Evolutionary conservation across 1,140 invertebrate genomes (phyloP), one percentile per base, ranked within the genome.

Genomic region (Drosophila bocki): DNA sequence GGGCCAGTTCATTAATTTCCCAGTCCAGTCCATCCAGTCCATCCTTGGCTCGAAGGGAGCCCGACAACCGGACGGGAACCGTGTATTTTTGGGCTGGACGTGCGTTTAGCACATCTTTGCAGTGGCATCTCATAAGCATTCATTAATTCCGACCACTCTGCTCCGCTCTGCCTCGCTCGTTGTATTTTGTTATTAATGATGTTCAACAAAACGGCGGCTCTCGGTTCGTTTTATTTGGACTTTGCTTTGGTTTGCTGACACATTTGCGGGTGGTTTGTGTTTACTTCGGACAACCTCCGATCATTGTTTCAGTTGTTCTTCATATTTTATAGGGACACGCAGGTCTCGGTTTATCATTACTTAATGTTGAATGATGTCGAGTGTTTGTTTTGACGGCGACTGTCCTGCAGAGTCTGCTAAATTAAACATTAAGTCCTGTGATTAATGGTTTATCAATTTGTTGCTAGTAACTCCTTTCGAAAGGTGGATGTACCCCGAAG

Each of bases 131-230:
- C 57, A 60, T 61, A 78, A 77, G 81, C 74, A 82, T 91, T 92
- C 91, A 92, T 92, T 92, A 92, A 88, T 88, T 70, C 84, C 68
- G 62, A 63, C 61, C 62, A 42, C 68, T 78, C 61, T 62, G 56
- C 86, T 91, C 71, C 71, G 56, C 86, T 91, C 71, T 65, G 56
- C 78, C 91, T 67, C 69, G 53, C 87, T 92, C 71, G 83, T 91
- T 79, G 79, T 78, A 69, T 81, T 91, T 75, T 92, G 91, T 92
- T 90, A 92, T 92, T 92, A 92, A 92, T 92, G 91, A 92, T 92
- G 91, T 92, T 86, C 75, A 81, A 92, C 91, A 92, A 92, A 92
- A 91, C 85, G 86, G 75, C 85, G 86, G 75, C 71, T 70, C 75
- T 84, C 51, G 51, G 67, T 6, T 59, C 61, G n/a, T 35, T 62